These are phyloP conservation scores for Colossoma macropomum DNA, from an alignment of 2,113 vertebrate genomes.

Conservation along the genomic window DNA sequence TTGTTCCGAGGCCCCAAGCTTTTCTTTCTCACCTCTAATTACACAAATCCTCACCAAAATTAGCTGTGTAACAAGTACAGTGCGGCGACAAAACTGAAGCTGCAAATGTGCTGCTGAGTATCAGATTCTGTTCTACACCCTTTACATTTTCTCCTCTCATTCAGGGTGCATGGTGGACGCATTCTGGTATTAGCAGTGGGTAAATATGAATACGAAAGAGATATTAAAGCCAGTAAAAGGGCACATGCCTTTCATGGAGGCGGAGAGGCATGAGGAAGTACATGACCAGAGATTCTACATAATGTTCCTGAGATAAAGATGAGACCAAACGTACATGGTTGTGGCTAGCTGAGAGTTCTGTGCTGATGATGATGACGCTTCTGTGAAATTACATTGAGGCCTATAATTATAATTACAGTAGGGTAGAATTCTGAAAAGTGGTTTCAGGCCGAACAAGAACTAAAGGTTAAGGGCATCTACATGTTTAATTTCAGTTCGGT, in stretches of 20 bases:
- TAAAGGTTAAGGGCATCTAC: too few relatives aligned
- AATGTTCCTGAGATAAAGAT: too few relatives aligned
- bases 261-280: background rate
- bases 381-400: background rate
- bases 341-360: too few relatives aligned
- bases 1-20: background rate
- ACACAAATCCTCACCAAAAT: background rate
- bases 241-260: background rate
- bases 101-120: background rate
- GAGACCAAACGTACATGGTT: too few relatives aligned
- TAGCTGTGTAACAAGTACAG: background rate
- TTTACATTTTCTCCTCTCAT: too few relatives aligned
- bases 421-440: too few relatives aligned
- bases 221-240: background rate
- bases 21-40: background rate
- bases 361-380: too few relatives aligned
- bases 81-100: background rate
- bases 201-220: background rate
- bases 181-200: background rate
- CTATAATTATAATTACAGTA: background rate
- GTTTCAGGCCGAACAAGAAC: too few relatives aligned
- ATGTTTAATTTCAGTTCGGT: too few relatives aligned
- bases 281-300: too few relatives aligned
- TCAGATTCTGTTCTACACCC: background rate
- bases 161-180: background rate